Evolutionary conservation across 1,140 invertebrate genomes (phyloP).

Genomic region (Elymnias hypermnestra): DNA sequence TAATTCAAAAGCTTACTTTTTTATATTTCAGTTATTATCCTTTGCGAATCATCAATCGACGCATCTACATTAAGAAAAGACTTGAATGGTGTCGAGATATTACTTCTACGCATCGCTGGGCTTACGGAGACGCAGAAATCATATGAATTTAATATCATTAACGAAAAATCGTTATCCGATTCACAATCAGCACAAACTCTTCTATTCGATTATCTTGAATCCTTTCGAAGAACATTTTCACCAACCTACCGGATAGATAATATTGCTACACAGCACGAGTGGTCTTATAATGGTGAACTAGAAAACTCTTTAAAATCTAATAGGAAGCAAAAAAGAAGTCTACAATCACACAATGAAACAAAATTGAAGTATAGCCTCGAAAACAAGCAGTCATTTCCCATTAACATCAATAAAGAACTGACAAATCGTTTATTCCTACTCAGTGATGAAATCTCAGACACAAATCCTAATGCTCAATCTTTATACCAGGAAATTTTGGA

Average conservation of each 20-base stretch:
- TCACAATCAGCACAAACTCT: neutral
- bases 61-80: neutral
- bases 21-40: constrained; percentile 15
- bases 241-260: neutral
- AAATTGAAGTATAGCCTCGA: too few species aligned
- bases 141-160: too few species aligned
- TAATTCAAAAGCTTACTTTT: too few species aligned
- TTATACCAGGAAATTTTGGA: constrained; percentile 31
- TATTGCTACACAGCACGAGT: neutral
- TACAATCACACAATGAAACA: too few species aligned
- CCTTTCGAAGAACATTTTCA: neutral
- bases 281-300: too few species aligned
- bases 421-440: constrained; percentile 11
- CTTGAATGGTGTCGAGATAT: neutral
- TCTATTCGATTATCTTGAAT: constrained; percentile 5
- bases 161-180: neutral
- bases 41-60: constrained; percentile 7
- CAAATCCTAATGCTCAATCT: neutral
- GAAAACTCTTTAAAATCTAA: too few species aligned
- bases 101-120: constrained; percentile 1
- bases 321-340: too few species aligned
- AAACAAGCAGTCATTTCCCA: too few species aligned
- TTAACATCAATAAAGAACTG: neutral
- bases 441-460: constrained; percentile 6
- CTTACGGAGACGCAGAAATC: too few species aligned